Percentiles rank a stretch among this genome's conserved stretches.
phyloP scores from a whole-genome alignment of 2,113 vertebrate species.

The Saiga tatarica region DNA sequence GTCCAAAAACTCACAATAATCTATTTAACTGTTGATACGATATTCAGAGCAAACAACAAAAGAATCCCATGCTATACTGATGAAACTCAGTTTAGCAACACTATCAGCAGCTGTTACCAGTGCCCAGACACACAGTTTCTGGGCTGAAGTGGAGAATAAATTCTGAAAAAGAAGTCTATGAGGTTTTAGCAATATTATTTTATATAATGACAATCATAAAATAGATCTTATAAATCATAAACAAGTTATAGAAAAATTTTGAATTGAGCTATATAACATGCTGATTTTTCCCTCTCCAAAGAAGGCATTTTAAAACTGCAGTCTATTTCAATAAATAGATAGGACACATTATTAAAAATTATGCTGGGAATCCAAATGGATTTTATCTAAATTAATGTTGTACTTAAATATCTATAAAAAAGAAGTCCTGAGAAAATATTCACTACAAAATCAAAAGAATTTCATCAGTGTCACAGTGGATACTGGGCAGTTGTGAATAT shows the following conservation, averaged over 20 bases:
- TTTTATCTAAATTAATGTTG: background rate
- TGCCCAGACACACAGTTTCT: background rate
- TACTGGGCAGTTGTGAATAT: background rate
- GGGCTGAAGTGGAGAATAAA: background rate
- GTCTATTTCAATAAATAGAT: background rate
- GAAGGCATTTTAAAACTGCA: background rate
- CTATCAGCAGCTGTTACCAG: background rate
- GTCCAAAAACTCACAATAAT: background rate
- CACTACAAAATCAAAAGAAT: conserved; percentile 10
- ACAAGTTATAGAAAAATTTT: background rate
- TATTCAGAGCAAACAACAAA: background rate
- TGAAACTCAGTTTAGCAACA: background rate
- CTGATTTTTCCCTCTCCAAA: background rate
- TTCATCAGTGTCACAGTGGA: background rate
- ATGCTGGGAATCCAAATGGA: background rate
- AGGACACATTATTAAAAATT: background rate
- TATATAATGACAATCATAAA: background rate
- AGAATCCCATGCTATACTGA: background rate
- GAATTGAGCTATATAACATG: background rate
- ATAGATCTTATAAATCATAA: background rate
- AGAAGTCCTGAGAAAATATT: background rate
- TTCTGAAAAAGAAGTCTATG: background rate
- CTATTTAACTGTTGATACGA: background rate
- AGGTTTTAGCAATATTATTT: background rate
- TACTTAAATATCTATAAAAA: background rate